A percentile compares a stretch with the other conserved stretches of the same genome.
phyloP scores from a whole-genome alignment of 2,888 invertebrate genomes.

The Erannis defoliaria region DNA sequence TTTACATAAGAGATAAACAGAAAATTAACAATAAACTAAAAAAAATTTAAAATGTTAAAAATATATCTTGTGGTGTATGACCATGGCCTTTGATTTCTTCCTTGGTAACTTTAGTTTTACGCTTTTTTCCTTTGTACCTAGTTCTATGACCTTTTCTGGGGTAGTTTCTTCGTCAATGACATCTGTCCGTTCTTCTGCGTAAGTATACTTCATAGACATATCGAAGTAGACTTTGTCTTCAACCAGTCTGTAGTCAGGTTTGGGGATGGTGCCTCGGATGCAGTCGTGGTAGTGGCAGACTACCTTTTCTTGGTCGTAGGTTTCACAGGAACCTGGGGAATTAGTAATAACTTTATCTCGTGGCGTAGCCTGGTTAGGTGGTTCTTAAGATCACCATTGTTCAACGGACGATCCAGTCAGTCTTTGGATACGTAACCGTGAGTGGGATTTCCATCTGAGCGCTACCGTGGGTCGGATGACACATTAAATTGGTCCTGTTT shows the following conservation, averaged over 20 bases:
- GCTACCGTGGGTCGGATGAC: too few species aligned
- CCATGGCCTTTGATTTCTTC: constrained; percentile 77
- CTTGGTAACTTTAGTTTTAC: constrained; percentile 57
- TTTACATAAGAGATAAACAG: not conserved
- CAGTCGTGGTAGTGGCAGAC: constrained; percentile 87
- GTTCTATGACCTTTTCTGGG: constrained; percentile 34
- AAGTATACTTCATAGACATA: constrained; percentile 72
- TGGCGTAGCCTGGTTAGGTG: too few species aligned
- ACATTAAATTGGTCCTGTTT: too few species aligned
- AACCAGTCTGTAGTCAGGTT: constrained; percentile 76
- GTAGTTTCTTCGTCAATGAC: constrained; percentile 33
- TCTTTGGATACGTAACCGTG: too few species aligned
- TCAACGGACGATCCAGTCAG: too few species aligned
- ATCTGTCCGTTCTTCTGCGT: constrained; percentile 53
- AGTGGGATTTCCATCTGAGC: too few species aligned
- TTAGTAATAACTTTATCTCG: not conserved
- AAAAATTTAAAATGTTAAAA: constrained; percentile 57
- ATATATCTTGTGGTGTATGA: constrained; percentile 82
- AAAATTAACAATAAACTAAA: constrained; percentile 17
- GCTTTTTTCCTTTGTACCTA: constrained; percentile 44
- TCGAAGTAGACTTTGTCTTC: constrained; percentile 80
- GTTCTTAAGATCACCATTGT: too few species aligned
- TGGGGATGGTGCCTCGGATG: constrained; percentile 76
- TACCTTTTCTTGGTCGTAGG: constrained; percentile 87
- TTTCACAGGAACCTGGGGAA: constrained; percentile 87